phyloP scores from a whole-genome alignment of 1,140 invertebrate genomes.

The Orussus abietinus region DNA sequence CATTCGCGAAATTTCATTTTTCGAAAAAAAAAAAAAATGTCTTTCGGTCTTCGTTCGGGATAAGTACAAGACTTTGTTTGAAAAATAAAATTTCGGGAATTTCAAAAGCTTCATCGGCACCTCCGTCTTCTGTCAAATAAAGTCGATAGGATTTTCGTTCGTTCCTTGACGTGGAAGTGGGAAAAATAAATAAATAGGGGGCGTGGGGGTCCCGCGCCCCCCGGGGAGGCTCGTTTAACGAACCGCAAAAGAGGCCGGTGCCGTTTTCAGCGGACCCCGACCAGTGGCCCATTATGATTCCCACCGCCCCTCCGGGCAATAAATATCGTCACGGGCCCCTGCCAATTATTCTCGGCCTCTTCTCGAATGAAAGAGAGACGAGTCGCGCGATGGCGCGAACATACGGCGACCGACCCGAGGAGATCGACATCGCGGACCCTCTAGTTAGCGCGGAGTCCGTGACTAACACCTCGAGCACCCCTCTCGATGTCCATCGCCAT shows the following conservation, averaged over 20 bases:
- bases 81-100: too few relatives aligned
- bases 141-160: too few relatives aligned
- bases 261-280: conserved; percentile 14
- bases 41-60: too few relatives aligned
- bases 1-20: too few relatives aligned
- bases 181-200: conserved; percentile 11
- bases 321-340: conserved; percentile 14
- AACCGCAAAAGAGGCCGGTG: conserved; percentile 12
- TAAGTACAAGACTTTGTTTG: too few relatives aligned
- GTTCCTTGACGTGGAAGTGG: conserved; percentile 9
- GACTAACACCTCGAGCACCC: too few relatives aligned
- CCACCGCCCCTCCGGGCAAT: conserved; percentile 8
- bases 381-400: conserved; percentile 10
- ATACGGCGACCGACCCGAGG: conserved; percentile 11
- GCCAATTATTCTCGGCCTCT: conserved; percentile 10
- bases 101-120: too few relatives aligned
- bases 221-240: conserved; percentile 1
- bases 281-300: conserved; percentile 11
- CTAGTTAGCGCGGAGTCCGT: background rate
- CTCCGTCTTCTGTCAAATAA: background rate
- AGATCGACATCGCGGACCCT: background rate
- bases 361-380: conserved; percentile 7
- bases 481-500: background rate
- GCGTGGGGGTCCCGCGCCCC: conserved; percentile 5
- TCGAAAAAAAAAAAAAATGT: too few relatives aligned